Conservation (phyloP, 2,797 vertebrate genomes). For the Alouatta caraya region DNA sequence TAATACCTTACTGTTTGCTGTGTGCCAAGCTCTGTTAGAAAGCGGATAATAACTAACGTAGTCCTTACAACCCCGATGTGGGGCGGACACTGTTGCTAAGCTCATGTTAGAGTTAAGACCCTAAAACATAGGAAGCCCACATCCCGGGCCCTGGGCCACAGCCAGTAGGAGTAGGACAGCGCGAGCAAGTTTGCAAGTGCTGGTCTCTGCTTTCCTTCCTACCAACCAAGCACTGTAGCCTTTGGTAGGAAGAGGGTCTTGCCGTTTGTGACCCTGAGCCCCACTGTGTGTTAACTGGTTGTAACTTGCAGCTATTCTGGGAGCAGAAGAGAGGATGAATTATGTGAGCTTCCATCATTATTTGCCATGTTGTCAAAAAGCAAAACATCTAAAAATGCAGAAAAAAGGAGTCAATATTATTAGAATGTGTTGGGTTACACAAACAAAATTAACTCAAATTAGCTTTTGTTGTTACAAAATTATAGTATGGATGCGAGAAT, state of each 20-base stretch:
- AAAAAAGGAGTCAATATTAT: not conserved
- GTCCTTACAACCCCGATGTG: not conserved
- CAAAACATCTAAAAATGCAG: not conserved
- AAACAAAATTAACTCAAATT: too few species aligned
- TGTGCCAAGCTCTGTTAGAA: not conserved
- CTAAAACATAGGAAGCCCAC: not conserved
- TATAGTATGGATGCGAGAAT: rapidly evolving
- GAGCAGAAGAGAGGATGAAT: not conserved
- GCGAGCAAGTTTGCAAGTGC: not conserved
- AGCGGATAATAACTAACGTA: not conserved
- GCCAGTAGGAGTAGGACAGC: not conserved
- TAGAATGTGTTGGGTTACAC: not conserved
- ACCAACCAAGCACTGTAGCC: rapidly evolving
- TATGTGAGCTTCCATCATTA: not conserved
- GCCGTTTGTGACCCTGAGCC: not conserved
- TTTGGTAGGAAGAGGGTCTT: not conserved
- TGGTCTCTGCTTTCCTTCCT: not conserved
- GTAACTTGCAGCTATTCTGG: not conserved
- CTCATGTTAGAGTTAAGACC: not conserved
- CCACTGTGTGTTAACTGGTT: too few species aligned
- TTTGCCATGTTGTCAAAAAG: not conserved
- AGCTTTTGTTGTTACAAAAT: too few species aligned
- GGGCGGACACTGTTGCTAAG: not conserved
- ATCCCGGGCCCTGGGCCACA: not conserved
- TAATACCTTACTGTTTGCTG: not conserved